These are phyloP conservation scores for Drosophila watanabei DNA, from an alignment of 1,140 invertebrate species.

Conservation along the genomic window DNA sequence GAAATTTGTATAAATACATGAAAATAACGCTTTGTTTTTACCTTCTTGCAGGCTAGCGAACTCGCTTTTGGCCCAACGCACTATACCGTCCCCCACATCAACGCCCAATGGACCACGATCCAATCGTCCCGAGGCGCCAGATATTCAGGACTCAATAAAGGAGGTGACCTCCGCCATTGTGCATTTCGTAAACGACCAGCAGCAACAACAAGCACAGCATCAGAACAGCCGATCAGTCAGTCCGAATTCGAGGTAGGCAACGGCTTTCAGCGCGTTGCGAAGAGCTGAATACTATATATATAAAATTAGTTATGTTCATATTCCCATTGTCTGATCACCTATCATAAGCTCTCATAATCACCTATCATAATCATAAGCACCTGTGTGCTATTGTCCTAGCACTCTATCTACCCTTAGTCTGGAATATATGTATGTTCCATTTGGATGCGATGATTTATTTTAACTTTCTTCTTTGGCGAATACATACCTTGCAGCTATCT, in stretches of 20 bases:
- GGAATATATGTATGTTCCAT: background rate
- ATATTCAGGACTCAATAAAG: conserved; percentile 95
- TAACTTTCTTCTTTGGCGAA: conserved; percentile 2
- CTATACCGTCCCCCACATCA: conserved; percentile 66
- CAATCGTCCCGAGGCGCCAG: conserved; percentile 87
- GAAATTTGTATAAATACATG: background rate
- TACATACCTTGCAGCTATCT: conserved; percentile 5
- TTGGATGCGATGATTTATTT: background rate
- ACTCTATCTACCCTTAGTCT: background rate
- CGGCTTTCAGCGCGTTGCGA: background rate
- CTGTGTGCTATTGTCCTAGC: background rate
- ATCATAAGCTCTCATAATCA: background rate
- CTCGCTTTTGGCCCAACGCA: conserved; percentile 87
- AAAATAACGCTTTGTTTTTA: background rate
- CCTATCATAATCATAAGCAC: background rate
- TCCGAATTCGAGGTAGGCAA: conserved; percentile 84
- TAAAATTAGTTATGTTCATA: background rate
- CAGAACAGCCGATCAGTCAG: conserved; percentile 85
- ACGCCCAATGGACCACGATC: conserved; percentile 46
- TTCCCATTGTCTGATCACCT: background rate
- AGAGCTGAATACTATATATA: background rate
- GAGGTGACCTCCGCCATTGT: conserved; percentile 97
- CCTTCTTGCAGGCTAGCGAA: conserved; percentile 87
- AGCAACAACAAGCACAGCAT: conserved; percentile 54
- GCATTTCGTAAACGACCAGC: conserved; percentile 93